Percentiles rank a stretch among this genome's conserved stretches.
Evolutionary conservation across 2,797 vertebrate species (phyloP).

Genomic region (Macroramphosus scolopax): DNA sequence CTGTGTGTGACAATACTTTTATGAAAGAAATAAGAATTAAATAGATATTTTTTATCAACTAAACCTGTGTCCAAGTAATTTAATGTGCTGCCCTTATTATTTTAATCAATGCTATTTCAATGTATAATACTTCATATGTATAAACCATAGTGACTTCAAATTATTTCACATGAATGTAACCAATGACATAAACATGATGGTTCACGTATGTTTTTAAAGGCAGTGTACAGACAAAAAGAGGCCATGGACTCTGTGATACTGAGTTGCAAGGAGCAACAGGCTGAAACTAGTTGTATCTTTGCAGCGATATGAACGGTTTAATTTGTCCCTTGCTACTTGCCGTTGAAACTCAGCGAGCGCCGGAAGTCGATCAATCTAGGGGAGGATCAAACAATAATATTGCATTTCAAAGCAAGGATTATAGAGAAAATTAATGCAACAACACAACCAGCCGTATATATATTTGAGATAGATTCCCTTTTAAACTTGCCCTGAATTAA

Average conservation of each 20-base stretch:
- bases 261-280: not conserved
- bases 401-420: too few relatives aligned
- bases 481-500: fast-evolving
- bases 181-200: not conserved
- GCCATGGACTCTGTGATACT: too few relatives aligned
- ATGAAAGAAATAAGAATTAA: constrained; percentile 56
- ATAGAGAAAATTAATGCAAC: too few relatives aligned
- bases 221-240: not conserved
- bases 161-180: too few relatives aligned
- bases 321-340: constrained; percentile 32
- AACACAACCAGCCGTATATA: fast-evolving
- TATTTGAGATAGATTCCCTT: not conserved
- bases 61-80: constrained; percentile 17
- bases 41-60: constrained; percentile 67
- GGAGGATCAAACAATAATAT: too few relatives aligned
- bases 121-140: not conserved
- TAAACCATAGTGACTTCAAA: too few relatives aligned
- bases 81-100: not conserved
- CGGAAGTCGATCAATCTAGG: constrained; percentile 2
- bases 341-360: constrained; percentile 4
- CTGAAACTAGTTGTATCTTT: not conserved
- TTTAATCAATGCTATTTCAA: not conserved
- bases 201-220: too few relatives aligned
- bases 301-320: not conserved
- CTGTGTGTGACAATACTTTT: constrained; percentile 50